A percentile compares a stretch with the other conserved stretches of the same genome.
phyloP scores from a whole-genome alignment of 2,797 vertebrate genomes.

The Rhinella marina region DNA sequence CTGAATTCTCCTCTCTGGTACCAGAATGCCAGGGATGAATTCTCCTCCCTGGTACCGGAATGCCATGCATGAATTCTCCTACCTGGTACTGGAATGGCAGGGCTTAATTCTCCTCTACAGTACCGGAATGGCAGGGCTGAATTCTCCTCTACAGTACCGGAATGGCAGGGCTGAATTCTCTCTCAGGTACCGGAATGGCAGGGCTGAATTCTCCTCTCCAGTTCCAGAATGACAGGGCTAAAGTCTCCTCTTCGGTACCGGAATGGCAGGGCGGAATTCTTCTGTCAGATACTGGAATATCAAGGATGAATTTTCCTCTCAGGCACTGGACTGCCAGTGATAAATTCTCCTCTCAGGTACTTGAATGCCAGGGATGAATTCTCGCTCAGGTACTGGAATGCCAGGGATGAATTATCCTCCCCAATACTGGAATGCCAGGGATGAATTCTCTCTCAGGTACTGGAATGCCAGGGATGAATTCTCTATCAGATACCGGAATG shows the following conservation, averaged over 20 bases:
- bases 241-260: not conserved
- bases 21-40: not conserved
- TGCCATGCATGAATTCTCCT: too few relatives aligned
- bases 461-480: too few relatives aligned
- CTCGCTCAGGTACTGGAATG: not conserved
- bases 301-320: not conserved
- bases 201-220: not conserved
- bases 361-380: not conserved
- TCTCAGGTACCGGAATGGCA: not conserved
- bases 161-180: not conserved
- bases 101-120: too few relatives aligned
- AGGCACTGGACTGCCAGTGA: not conserved
- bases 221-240: not conserved
- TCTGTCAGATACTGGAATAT: not conserved
- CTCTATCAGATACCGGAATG: too few relatives aligned
- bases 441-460: too few relatives aligned
- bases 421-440: too few relatives aligned
- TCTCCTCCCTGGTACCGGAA: not conserved
- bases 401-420: not conserved
- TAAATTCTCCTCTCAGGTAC: not conserved
- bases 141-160: not conserved
- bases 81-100: too few relatives aligned
- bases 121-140: not conserved
- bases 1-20: not conserved
- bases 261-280: not conserved